These are phyloP conservation scores for Tolmerus cingulatus DNA, from an alignment of 2,888 invertebrate species.

Conservation along the genomic window DNA sequence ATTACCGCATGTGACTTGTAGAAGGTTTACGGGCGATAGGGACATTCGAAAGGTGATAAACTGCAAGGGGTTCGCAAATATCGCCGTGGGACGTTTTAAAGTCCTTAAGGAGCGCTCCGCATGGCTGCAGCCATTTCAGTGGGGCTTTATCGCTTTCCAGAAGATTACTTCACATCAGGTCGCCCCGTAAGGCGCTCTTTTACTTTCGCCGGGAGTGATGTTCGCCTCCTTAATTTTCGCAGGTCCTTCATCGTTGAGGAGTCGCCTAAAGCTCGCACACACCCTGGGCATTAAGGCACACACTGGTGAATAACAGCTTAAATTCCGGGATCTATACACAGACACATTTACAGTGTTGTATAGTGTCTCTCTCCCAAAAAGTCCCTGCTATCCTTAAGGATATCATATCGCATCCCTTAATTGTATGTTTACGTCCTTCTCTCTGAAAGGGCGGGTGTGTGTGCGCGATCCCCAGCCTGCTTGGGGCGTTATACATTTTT, in stretches of 20 bases:
- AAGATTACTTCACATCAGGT: conserved; percentile 22
- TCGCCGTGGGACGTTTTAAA: neutral
- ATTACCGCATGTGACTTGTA: neutral
- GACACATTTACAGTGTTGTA: neutral
- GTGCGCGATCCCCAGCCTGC: neutral
- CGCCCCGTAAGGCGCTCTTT: neutral
- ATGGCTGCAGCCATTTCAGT: conserved; percentile 1
- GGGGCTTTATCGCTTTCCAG: conserved; percentile 21
- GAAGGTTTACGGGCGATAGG: neutral
- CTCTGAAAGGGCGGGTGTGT: neutral
- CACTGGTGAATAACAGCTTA: neutral
- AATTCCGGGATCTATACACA: conserved; percentile 6
- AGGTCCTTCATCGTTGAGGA: neutral
- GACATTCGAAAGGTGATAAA: neutral
- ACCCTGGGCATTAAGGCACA: neutral
- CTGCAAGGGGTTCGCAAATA: neutral
- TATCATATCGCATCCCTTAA: neutral
- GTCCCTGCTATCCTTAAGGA: neutral
- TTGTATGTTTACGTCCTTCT: neutral
- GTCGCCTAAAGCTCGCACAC: neutral
- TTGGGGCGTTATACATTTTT: conserved; percentile 4
- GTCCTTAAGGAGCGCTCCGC: neutral
- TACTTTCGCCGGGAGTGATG: neutral
- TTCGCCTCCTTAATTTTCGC: conserved; percentile 18
- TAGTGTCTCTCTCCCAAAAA: neutral